A percentile compares a stretch with the other conserved stretches of the same genome.
phyloP scores from a whole-genome alignment of 2,113 vertebrate genomes.

The Oreochromis aureus region DNA sequence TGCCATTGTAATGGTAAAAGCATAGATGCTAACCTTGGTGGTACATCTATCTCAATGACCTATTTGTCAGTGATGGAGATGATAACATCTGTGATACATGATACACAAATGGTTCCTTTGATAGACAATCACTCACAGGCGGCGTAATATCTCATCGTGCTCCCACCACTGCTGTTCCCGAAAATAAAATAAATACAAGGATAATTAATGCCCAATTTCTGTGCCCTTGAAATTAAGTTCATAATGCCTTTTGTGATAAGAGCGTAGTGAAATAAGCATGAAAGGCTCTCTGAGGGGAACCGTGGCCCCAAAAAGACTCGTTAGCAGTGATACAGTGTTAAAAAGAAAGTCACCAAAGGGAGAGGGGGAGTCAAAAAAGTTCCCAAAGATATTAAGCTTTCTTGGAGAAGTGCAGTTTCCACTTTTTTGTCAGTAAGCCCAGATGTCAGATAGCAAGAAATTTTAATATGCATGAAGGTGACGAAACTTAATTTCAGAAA shows the following conservation, averaged over 20 bases:
- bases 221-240: conserved; percentile 21
- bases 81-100: not conserved
- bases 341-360: conserved; percentile 3
- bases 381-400: conserved; percentile 2
- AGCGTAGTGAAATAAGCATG: not conserved
- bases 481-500: not conserved
- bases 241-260: conserved; percentile 8
- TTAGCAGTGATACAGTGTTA: not conserved
- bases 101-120: not conserved
- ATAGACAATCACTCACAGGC: not conserved
- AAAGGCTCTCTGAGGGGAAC: not conserved
- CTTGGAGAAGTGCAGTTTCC: conserved; percentile 10
- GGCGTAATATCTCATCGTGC: not conserved
- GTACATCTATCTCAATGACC: not conserved
- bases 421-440: not conserved
- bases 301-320: not conserved
- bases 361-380: not conserved
- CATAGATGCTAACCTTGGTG: not conserved
- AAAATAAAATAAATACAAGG: not conserved
- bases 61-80: not conserved
- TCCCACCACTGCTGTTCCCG: not conserved
- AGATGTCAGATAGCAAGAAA: conserved; percentile 1
- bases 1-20: not conserved
- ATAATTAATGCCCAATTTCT: conserved; percentile 11
- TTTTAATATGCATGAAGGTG: conserved; percentile 23